Evolutionary conservation across 2,797 vertebrate genomes (phyloP).

Genomic region (Falco berigora): DNA sequence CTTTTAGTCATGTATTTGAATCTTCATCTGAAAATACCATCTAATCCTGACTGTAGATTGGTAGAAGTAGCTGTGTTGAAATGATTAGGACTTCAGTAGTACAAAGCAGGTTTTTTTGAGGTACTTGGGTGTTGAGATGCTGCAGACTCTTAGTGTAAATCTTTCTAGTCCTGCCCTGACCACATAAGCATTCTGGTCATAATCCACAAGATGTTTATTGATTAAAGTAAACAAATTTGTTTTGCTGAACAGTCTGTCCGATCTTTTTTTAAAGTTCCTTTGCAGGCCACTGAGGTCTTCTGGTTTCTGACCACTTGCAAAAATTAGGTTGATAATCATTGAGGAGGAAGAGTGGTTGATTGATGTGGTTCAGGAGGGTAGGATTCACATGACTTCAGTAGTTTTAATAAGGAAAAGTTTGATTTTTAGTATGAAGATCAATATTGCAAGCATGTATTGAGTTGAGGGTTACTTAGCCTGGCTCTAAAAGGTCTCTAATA

Average conservation of each 20-base stretch:
- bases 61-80: background rate
- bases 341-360: background rate
- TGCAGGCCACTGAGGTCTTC: background rate
- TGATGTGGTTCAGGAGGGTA: background rate
- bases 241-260: background rate
- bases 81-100: background rate
- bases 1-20: background rate
- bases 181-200: background rate
- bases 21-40: background rate
- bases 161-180: background rate
- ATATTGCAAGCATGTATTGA: background rate
- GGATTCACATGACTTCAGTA: background rate
- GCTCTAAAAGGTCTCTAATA: background rate
- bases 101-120: background rate
- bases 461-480: background rate
- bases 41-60: background rate
- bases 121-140: background rate
- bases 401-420: background rate
- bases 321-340: background rate
- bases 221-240: background rate
- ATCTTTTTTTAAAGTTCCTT: background rate
- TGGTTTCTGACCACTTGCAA: background rate
- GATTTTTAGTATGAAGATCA: background rate
- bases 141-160: background rate
- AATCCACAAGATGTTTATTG: background rate